phyloP scores from a whole-genome alignment of 1,140 invertebrate species.

The Xylocopa sonorina region DNA sequence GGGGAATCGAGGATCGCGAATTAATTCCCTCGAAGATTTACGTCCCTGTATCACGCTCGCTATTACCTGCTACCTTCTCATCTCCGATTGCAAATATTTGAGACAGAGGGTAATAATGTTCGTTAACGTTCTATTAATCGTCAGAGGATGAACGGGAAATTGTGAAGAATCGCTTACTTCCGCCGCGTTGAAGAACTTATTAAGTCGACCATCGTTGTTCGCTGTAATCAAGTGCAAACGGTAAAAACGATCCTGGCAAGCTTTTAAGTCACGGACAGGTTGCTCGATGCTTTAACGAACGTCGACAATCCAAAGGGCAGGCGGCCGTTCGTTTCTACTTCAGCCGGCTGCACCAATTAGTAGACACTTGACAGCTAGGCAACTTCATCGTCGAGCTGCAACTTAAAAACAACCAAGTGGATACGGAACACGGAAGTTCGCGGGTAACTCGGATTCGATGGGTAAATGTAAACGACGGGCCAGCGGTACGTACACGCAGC shows the following conservation, averaged over 20 bases:
- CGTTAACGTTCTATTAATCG: too few relatives aligned
- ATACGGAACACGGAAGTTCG: slow-evolving; percentile 22
- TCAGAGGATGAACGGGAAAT: too few relatives aligned
- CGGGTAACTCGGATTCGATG: slow-evolving; percentile 10
- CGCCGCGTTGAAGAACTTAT: neutral
- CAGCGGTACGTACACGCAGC: slow-evolving; percentile 1
- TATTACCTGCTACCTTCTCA: too few relatives aligned
- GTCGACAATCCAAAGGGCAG: slow-evolving; percentile 9
- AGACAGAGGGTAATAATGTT: too few relatives aligned
- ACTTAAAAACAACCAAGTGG: slow-evolving; percentile 41
- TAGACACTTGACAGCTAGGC: slow-evolving; percentile 31
- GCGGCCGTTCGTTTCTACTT: slow-evolving; percentile 15
- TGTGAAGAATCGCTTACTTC: neutral
- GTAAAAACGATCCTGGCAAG: neutral
- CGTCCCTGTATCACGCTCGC: too few relatives aligned
- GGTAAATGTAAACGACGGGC: slow-evolving; percentile 29
- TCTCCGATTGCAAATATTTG: too few relatives aligned
- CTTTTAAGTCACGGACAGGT: neutral
- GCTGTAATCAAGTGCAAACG: neutral
- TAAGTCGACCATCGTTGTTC: neutral
- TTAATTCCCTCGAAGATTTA: neutral
- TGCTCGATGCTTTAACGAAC: slow-evolving; percentile 1
- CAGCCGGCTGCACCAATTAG: slow-evolving; percentile 36
- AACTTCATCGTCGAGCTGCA: slow-evolving; percentile 25
- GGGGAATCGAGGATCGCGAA: neutral